Evolutionary conservation across 2,113 vertebrate species (phyloP).

Genomic region (Rynchops niger): DNA sequence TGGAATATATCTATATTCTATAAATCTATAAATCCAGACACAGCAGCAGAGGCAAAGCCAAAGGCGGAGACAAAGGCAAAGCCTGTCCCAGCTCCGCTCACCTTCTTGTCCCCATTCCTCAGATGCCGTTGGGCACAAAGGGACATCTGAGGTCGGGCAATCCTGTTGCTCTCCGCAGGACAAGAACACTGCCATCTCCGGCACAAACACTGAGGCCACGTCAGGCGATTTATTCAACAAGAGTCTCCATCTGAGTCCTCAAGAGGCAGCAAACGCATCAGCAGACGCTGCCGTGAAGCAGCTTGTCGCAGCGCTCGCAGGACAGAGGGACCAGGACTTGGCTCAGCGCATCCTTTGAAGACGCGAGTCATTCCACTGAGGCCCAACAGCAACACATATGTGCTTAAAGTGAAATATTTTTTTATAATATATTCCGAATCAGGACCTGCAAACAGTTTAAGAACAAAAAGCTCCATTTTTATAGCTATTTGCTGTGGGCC

Average conservation of each 20-base stretch:
- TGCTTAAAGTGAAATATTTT: too few relatives aligned
- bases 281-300: rapidly evolving
- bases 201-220: rapidly evolving
- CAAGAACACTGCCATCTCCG: rapidly evolving
- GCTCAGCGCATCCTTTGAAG: background rate
- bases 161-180: background rate
- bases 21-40: too few relatives aligned
- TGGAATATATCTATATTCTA: too few relatives aligned
- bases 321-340: background rate
- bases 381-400: rapidly evolving
- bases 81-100: too few relatives aligned
- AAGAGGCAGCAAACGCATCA: too few relatives aligned
- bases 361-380: background rate
- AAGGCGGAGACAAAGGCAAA: too few relatives aligned
- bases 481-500: rapidly evolving
- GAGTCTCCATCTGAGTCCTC: rapidly evolving
- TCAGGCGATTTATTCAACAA: rapidly evolving
- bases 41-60: too few relatives aligned
- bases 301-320: rapidly evolving
- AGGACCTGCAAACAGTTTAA: rapidly evolving
- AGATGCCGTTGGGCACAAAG: background rate
- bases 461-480: background rate
- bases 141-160: background rate
- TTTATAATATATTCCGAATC: rapidly evolving
- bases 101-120: background rate